Evolutionary conservation across 2,113 vertebrate species (phyloP).

Genomic region (Physeter macrocephalus): DNA sequence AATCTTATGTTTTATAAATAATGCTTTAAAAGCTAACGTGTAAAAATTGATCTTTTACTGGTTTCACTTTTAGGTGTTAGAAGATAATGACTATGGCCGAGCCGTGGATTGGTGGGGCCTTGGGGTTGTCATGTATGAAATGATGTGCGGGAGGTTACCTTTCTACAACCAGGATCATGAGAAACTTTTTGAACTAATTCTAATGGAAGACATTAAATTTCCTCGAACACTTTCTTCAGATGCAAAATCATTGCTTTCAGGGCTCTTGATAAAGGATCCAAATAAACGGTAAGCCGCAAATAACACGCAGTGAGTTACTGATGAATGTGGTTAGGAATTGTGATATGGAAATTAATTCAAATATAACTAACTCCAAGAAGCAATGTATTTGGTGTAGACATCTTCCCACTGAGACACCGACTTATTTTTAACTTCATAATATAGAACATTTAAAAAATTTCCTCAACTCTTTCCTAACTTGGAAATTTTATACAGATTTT

Average conservation of each 20-base stretch:
- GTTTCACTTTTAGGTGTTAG: conserved; percentile 87
- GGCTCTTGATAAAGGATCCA: conserved; percentile 98
- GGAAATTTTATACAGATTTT: conserved; percentile 10
- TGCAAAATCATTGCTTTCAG: conserved; percentile 96
- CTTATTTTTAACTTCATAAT: conserved; percentile 51
- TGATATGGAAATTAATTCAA: conserved; percentile 31
- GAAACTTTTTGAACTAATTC: conserved; percentile 97
- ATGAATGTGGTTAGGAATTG: background rate
- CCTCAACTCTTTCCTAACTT: background rate
- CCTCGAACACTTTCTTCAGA: conserved; percentile 94
- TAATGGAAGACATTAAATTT: conserved; percentile 99
- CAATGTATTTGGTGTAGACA: conserved; percentile 1
- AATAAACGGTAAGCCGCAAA: conserved; percentile 89
- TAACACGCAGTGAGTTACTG: background rate
- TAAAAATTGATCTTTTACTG: background rate
- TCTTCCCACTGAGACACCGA: background rate
- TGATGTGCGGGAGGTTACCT: conserved; percentile 97
- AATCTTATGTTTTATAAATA: background rate
- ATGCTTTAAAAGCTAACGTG: background rate
- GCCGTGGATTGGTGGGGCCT: conserved; percentile 99
- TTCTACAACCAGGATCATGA: conserved; percentile 99
- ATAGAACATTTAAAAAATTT: background rate
- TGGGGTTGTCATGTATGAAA: conserved; percentile 97
- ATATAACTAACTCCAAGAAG: background rate
- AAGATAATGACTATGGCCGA: conserved; percentile 97